A percentile compares a stretch with the other conserved stretches of the same genome.
Conservation (phyloP, 2,797 vertebrate species). For the Thripadectes ignobilis region DNA sequence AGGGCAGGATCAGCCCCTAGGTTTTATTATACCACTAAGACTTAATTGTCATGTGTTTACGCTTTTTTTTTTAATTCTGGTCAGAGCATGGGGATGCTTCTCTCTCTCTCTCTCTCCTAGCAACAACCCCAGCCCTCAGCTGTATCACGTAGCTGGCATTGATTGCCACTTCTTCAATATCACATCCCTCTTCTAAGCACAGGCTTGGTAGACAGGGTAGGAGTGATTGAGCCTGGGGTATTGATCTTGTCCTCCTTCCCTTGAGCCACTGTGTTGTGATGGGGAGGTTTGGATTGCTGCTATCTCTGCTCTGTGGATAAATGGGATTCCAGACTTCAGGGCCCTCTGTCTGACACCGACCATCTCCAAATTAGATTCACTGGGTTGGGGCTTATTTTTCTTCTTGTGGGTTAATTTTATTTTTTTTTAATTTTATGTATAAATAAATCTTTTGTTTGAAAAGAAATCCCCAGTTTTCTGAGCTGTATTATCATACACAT, state of each 20-base stretch:
- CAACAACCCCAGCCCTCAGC: not conserved
- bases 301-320: conserved; percentile 26
- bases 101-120: not conserved
- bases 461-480: conserved; percentile 55
- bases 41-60: conserved; percentile 55
- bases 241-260: conserved; percentile 15
- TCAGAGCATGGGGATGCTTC: not conserved
- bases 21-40: conserved; percentile 27
- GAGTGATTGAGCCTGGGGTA: not conserved
- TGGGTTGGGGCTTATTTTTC: conserved; percentile 31
- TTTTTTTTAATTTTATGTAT: conserved; percentile 26
- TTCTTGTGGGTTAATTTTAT: not conserved
- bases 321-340: conserved; percentile 16
- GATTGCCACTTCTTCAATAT: not conserved
- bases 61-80: not conserved
- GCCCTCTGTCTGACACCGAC: conserved; percentile 33
- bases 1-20: not conserved
- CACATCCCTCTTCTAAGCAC: conserved; percentile 5
- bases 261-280: not conserved
- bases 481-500: conserved; percentile 45
- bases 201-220: not conserved
- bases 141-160: not conserved
- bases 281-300: conserved; percentile 49
- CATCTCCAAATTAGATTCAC: conserved; percentile 1
- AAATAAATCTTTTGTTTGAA: conserved; percentile 61